These are phyloP conservation scores for Hiodon alosoides DNA, from an alignment of 2,113 vertebrate genomes.

Conservation along the genomic window DNA sequence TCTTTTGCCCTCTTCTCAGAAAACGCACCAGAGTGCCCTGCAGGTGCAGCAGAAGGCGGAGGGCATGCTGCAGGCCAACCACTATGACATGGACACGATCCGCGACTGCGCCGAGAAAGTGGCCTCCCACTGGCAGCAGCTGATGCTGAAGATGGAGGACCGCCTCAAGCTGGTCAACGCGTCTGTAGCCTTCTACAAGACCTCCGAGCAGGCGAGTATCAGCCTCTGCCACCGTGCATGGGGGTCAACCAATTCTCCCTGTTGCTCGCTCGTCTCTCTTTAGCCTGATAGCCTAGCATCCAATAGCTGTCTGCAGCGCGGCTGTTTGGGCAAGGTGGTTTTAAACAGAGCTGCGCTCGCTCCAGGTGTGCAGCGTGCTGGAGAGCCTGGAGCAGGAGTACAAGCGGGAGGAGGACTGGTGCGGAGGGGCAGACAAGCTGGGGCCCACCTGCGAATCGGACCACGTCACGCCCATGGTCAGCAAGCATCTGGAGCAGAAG, in stretches of 20 bases:
- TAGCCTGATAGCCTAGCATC: no score
- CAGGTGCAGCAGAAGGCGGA: conserved; percentile 98
- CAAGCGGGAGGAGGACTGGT: conserved; percentile 97
- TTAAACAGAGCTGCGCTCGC: background rate
- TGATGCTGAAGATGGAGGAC: conserved; percentile 99
- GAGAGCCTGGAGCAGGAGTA: conserved; percentile 98
- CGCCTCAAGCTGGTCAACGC: conserved; percentile 96
- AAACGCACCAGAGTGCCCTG: conserved; percentile 96
- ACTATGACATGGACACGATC: conserved; percentile 98
- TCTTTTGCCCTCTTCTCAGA: conserved; percentile 55
- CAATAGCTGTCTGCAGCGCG: no score
- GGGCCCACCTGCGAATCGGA: conserved; percentile 95
- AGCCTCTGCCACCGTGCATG: background rate
- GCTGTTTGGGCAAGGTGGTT: background rate
- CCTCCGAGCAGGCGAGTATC: conserved; percentile 84
- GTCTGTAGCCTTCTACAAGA: conserved; percentile 98
- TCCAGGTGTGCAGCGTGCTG: conserved; percentile 90
- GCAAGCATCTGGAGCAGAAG: conserved; percentile 96
- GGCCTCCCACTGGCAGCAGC: conserved; percentile 95
- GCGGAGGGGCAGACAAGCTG: conserved; percentile 91
- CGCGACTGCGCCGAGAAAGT: conserved; percentile 95
- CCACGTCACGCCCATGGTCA: conserved; percentile 95
- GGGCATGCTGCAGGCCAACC: conserved; percentile 90
- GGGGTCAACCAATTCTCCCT: background rate
- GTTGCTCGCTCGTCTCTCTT: no score